Base-by-base conservation (phyloP, 2,113 vertebrate species). In the Rhizomys pruinosus region DNA sequence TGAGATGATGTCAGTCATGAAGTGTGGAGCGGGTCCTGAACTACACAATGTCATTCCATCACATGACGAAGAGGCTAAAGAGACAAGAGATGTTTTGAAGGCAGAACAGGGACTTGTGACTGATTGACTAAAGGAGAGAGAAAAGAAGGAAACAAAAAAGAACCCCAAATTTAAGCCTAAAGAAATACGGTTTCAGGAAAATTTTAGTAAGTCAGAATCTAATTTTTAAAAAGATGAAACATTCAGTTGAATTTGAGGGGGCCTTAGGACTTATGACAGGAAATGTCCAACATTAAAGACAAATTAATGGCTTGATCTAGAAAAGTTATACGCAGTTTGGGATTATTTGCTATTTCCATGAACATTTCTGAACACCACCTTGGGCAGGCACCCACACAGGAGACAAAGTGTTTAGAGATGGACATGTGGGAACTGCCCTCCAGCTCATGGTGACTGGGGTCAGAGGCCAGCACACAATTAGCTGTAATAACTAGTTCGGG, bases 401-500 rank as follows among this genome's bases (percentile, higher is more conserved):
- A 37, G 16, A 47, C 32, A n/a, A 5, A 1, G 34, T n/a, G 37
- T 20, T 9, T 1, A 13, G 74, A 89, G 39, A 27, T 44, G 37
- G 63, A 4, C 10, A 0, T 0, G 32, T 10, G 12, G 47, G 37
- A 64, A 68, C 27, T 59, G 44, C 5, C 32, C 34, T 22, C 27
- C 4, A 25, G 37, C 44, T 57, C 39, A 39, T 5, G 3, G 2
- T 8, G 32, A 55, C 32, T n/a, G 23, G 22, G 47, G 8, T 57
- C n/a, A 64, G 7, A 52, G n/a, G 17, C 22, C 72, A 5, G 3
- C 3, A 57, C 37, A 0, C 10, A 13, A 3, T 27, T 22, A 10
- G n/a, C 63, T n/a, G 9, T 71, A 39, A 55, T 59, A 47, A n/a
- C 74, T 27, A 20, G 52, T 20, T 84, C 52, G 9, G 3, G 23